Evolutionary conservation across 2,888 invertebrate species (phyloP).

Genomic region (Zele albiditarsus): DNA sequence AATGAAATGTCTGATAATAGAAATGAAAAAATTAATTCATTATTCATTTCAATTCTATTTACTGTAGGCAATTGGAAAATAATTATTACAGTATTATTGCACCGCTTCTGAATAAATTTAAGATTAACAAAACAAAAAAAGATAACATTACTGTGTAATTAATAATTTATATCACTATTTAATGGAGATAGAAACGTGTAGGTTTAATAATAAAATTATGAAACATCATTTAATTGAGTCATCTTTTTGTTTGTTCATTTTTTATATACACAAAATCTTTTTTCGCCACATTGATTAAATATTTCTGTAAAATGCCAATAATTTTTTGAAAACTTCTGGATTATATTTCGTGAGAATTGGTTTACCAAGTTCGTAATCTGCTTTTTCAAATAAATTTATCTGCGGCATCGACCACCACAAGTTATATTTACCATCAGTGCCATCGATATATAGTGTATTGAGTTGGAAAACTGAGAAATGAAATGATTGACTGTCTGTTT

Average conservation of each 20-base stretch:
- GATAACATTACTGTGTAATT: not conserved
- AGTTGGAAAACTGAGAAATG: slow-evolving; percentile 90
- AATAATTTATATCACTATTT: not conserved
- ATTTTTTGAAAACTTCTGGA: slow-evolving; percentile 83
- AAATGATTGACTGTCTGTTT: slow-evolving; percentile 84
- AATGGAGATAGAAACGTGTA: not conserved
- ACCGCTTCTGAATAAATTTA: not conserved
- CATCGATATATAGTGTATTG: slow-evolving; percentile 83
- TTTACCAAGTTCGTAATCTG: slow-evolving; percentile 78
- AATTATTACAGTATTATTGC: not conserved
- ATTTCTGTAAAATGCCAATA: slow-evolving; percentile 87
- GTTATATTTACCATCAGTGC: slow-evolving; percentile 80
- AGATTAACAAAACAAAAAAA: not conserved
- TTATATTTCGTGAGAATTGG: slow-evolving; percentile 85
- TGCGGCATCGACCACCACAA: slow-evolving; percentile 84
- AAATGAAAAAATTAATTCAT: not conserved
- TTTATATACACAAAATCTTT: slow-evolving; percentile 17
- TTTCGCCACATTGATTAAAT: slow-evolving; percentile 63
- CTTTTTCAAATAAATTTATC: slow-evolving; percentile 79
- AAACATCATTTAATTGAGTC: not conserved
- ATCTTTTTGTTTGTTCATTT: not conserved
- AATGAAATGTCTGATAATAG: slow-evolving; percentile 27
- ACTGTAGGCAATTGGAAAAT: not conserved
- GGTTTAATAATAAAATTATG: not conserved
- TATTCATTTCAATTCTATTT: not conserved